These are phyloP conservation scores for Papilio polyxenes DNA, from an alignment of 1,140 invertebrate species.

Conservation along the genomic window DNA sequence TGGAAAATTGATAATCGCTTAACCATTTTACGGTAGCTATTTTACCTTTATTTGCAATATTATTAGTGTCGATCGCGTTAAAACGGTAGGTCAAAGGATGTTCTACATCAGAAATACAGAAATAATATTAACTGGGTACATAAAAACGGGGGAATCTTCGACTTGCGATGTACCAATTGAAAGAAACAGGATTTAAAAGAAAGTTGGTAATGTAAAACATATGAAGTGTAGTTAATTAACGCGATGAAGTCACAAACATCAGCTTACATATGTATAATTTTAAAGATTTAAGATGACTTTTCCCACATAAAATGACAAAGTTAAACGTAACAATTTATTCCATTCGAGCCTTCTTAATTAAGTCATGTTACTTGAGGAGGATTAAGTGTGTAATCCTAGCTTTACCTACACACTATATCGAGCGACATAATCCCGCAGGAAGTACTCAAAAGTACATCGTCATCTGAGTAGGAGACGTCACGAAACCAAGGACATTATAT, in stretches of 20 bases:
- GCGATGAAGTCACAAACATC: neutral
- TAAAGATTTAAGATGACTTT: neutral
- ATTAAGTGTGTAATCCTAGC: slow-evolving; percentile 32
- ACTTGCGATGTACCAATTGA: too few relatives aligned
- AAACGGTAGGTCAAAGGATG: neutral
- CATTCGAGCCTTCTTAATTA: slow-evolving; percentile 7
- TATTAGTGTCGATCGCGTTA: neutral
- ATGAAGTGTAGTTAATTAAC: too few relatives aligned
- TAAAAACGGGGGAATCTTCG: too few relatives aligned
- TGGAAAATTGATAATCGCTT: slow-evolving; percentile 47
- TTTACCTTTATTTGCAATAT: neutral
- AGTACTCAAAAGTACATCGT: slow-evolving; percentile 13
- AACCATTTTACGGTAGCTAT: neutral
- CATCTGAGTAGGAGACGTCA: neutral
- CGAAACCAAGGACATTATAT: neutral
- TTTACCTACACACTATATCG: slow-evolving; percentile 8
- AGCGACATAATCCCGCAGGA: slow-evolving; percentile 16
- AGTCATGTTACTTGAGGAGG: slow-evolving; percentile 19
- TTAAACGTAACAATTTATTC: neutral
- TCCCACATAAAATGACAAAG: neutral
- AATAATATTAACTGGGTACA: too few relatives aligned
- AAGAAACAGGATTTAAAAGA: too few relatives aligned
- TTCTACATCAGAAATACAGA: too few relatives aligned
- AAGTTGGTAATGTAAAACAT: neutral
- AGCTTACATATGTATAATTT: neutral